Evolutionary conservation across 2,797 vertebrate species (phyloP).

Genomic region (Diplodus puntazzo): DNA sequence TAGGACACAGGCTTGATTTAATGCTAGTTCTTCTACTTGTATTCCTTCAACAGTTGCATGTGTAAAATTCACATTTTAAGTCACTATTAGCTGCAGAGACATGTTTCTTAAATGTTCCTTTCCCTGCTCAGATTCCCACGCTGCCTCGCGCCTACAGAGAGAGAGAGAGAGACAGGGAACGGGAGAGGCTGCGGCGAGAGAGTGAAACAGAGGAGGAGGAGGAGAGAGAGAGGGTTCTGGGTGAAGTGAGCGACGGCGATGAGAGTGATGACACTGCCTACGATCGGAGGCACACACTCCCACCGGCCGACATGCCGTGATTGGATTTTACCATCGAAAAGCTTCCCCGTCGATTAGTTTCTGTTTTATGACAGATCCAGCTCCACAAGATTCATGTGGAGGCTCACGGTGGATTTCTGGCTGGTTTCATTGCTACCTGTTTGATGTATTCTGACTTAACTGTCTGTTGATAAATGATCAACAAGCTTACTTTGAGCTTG

Average conservation of each 20-base stretch:
- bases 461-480: constrained; percentile 2
- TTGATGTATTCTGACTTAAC: constrained; percentile 20
- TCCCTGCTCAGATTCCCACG: constrained; percentile 71
- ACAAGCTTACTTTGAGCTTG: constrained; percentile 30
- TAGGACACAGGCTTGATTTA: background rate
- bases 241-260: constrained; percentile 81
- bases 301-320: constrained; percentile 81
- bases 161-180: constrained; percentile 74
- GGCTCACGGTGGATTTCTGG: constrained; percentile 37
- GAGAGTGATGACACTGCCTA: constrained; percentile 87
- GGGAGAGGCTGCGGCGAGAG: constrained; percentile 73
- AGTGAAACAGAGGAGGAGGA: constrained; percentile 86
- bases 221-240: constrained; percentile 76
- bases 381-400: constrained; percentile 16
- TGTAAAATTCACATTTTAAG: background rate
- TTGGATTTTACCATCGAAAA: background rate
- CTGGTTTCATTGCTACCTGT: constrained; percentile 23
- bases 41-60: background rate
- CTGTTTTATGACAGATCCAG: background rate
- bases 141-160: constrained; percentile 74
- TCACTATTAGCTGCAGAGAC: background rate
- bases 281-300: constrained; percentile 81
- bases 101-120: constrained; percentile 4
- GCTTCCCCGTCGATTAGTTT: background rate
- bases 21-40: too few relatives aligned